Evolutionary conservation across 2,113 vertebrate species (phyloP), one percentile per base, ranked within the genome.

Genomic region (Craseonycteris thonglongyai): DNA sequence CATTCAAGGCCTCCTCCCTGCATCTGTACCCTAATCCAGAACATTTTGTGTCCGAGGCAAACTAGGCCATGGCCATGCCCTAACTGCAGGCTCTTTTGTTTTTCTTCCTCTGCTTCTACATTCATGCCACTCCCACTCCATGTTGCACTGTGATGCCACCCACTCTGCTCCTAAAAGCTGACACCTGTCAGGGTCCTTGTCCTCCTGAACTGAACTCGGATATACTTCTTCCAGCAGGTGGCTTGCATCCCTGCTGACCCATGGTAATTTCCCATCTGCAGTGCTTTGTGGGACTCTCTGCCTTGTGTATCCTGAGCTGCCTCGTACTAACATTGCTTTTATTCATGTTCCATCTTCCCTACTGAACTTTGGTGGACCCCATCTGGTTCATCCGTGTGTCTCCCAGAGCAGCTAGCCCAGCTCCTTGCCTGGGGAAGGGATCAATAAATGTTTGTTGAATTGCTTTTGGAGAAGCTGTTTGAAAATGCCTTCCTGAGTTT

Each of bases 391-490:
- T 65, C n/a, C 83, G 4, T 79, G 6, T 58, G 28, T 88, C 82
- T 87, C 58, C 42, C 61, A 86, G 91, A 59, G 72, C 58, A 69
- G 16, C 33, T 21, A 19, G 71, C 30, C 87, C 71, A 86, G 68
- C 42, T 88, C 76, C 51, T 82, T 59, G 13, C 40, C 22, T 58
- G 24, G 6, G 56, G 56, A 56, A 65, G 14, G 10, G 51, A 18
- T 83, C 78, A 80, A 10, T 80, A 71, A 88, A 88, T 72, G 61
- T 72, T 75, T 80, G 65, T 9, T 88, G 24, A 87, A 74, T 58
- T 90, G 61, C 61, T 95, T 95, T 94, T 95, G 94, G 94, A 95
- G 96, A 97, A 96, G 61, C 88, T 81, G 35, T 82, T 84, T 89
- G 69, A 92, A 88, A 96, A 92, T 51, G 3, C 69, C 88, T 96